These are phyloP conservation scores for Monochamus alternatus DNA, from an alignment of 2,888 invertebrate species.

Conservation along the genomic window DNA sequence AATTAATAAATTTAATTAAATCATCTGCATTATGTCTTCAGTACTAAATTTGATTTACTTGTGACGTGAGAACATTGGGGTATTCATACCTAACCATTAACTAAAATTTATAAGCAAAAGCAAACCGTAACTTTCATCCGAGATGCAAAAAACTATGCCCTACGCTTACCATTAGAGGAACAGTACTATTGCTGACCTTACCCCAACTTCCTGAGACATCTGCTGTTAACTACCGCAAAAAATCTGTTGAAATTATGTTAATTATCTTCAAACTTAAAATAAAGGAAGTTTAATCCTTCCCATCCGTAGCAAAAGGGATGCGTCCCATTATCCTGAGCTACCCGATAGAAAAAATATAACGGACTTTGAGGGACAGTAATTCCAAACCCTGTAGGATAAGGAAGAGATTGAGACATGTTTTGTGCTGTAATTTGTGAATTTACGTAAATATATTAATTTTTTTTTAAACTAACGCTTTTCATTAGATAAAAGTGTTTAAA, in stretches of 20 bases:
- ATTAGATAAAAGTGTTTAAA: too few species aligned
- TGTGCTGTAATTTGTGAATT: too few species aligned
- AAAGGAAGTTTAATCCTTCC: slow-evolving; percentile 49
- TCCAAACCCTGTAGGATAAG: too few species aligned
- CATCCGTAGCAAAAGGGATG: slow-evolving; percentile 47
- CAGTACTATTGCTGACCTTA: slow-evolving; percentile 26
- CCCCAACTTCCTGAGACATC: slow-evolving; percentile 42
- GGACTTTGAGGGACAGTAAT: background rate
- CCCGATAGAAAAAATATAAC: slow-evolving; percentile 6
- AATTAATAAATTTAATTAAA: background rate
- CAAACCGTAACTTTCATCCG: background rate
- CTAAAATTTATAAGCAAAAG: slow-evolving; percentile 1
- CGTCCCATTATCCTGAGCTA: slow-evolving; percentile 33
- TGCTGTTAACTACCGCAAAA: slow-evolving; percentile 33
- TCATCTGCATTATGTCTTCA: background rate
- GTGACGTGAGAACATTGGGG: background rate
- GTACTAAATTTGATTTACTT: background rate
- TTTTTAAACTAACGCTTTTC: too few species aligned
- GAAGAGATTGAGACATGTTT: too few species aligned
- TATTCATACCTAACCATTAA: background rate
- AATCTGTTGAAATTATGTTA: slow-evolving; percentile 51
- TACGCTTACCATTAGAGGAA: slow-evolving; percentile 14
- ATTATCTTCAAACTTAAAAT: slow-evolving; percentile 49
- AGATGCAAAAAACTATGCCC: background rate
- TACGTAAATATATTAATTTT: too few species aligned